Conservation (phyloP, 2,113 vertebrate species). For the Sprattus sprattus region DNA sequence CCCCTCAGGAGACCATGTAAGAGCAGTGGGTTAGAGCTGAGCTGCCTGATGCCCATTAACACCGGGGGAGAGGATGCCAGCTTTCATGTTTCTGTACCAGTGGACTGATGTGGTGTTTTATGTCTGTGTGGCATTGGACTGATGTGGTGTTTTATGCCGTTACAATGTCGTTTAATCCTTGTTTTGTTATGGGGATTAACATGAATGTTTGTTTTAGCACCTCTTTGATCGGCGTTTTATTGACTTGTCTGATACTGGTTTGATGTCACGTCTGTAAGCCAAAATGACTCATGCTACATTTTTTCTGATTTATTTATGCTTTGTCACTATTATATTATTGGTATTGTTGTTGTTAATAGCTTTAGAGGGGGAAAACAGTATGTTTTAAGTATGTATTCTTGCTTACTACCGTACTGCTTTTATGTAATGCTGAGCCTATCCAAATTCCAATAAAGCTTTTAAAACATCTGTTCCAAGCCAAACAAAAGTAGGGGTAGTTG, state of each 20-base stretch:
- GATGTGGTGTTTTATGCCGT: no score
- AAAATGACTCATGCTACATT: background rate
- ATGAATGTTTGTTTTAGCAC: background rate
- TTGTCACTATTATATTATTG: background rate
- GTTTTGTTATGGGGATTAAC: background rate
- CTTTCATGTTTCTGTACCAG: background rate
- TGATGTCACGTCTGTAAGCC: background rate
- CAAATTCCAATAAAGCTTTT: background rate
- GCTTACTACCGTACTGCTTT: background rate
- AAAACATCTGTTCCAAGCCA: background rate
- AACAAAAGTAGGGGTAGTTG: background rate
- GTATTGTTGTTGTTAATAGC: background rate
- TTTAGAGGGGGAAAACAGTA: background rate
- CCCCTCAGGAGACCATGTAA: slow-evolving; percentile 16
- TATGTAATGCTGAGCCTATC: background rate
- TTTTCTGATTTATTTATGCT: background rate
- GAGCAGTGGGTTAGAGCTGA: background rate
- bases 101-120: no score
- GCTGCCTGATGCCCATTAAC: background rate
- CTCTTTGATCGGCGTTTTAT: background rate
- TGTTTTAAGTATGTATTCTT: background rate
- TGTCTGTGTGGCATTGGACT: no score
- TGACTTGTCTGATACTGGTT: background rate
- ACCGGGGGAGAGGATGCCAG: no score
- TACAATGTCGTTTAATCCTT: background rate